phyloP scores from a whole-genome alignment of 2,113 vertebrate species.

The Labeo catla region DNA sequence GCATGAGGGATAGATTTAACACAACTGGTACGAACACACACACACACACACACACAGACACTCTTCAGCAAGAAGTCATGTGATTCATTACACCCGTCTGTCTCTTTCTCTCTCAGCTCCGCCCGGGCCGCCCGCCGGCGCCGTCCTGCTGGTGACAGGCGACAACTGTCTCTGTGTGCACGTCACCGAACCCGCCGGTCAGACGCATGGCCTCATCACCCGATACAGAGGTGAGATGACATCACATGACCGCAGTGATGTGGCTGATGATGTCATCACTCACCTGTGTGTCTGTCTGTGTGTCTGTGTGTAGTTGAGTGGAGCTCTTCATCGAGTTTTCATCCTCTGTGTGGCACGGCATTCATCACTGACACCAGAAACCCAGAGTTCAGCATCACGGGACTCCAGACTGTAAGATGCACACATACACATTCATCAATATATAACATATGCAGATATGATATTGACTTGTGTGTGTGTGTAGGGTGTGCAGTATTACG shows the following conservation, averaged over 20 bases:
- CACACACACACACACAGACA: constrained; percentile 18
- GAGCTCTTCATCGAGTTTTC: constrained; percentile 71
- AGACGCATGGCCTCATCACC: constrained; percentile 68
- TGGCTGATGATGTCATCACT: background rate
- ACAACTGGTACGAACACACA: constrained; percentile 64
- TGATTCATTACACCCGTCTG: background rate
- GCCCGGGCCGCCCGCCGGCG: constrained; percentile 69
- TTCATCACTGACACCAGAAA: constrained; percentile 73
- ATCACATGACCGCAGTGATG: background rate
- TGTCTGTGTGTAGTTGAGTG: constrained; percentile 74
- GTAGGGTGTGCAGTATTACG: constrained; percentile 76
- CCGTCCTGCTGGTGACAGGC: constrained; percentile 72
- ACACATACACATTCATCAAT: background rate
- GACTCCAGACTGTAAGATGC: constrained; percentile 57
- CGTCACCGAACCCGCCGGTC: constrained; percentile 66
- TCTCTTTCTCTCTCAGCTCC: constrained; percentile 58
- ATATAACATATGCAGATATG: background rate
- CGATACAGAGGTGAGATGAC: constrained; percentile 69
- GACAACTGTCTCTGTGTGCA: constrained; percentile 68
- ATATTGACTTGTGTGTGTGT: background rate
- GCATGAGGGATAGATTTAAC: constrained; percentile 76
- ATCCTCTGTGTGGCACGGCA: constrained; percentile 66
- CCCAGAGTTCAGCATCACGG: constrained; percentile 68
- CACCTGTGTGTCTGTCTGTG: background rate
- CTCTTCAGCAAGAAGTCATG: background rate